Conservation (phyloP, 2,888 invertebrate genomes). For the Tethea ocularis region DNA sequence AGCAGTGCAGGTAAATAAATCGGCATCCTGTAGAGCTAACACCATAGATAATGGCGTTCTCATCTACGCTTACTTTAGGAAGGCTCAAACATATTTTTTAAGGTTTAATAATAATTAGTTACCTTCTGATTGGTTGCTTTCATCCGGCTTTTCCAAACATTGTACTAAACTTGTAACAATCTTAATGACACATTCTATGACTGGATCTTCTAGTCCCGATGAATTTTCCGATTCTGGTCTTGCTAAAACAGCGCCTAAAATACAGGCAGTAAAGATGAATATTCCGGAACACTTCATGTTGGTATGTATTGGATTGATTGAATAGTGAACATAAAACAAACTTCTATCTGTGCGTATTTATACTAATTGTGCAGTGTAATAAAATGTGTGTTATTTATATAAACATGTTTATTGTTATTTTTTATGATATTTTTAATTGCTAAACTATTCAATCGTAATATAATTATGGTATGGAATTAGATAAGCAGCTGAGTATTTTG, state of each 20-base stretch:
- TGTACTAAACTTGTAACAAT: background rate
- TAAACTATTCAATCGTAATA: background rate
- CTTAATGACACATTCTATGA: background rate
- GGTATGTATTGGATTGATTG: background rate
- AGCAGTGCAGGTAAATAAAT: too few species aligned
- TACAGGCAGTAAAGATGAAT: background rate
- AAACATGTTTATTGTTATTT: background rate
- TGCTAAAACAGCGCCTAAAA: background rate
- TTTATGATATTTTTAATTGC: background rate
- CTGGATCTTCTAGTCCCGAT: background rate
- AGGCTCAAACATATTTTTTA: background rate
- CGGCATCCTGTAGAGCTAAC: too few species aligned
- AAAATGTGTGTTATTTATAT: background rate
- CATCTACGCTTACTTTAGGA: background rate
- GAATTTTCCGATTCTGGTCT: background rate
- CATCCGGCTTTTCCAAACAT: background rate
- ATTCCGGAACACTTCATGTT: slow-evolving; percentile 1
- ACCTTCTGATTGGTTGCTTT: background rate
- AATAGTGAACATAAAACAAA: background rate
- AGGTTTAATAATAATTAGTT: background rate
- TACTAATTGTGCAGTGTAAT: background rate
- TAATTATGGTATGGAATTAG: background rate
- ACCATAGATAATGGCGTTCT: too few species aligned
- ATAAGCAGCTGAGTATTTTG: background rate
- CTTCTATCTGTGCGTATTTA: background rate